Conservation (phyloP, 1,140 invertebrate species). For the Phymorhynchus buccinoides region DNA sequence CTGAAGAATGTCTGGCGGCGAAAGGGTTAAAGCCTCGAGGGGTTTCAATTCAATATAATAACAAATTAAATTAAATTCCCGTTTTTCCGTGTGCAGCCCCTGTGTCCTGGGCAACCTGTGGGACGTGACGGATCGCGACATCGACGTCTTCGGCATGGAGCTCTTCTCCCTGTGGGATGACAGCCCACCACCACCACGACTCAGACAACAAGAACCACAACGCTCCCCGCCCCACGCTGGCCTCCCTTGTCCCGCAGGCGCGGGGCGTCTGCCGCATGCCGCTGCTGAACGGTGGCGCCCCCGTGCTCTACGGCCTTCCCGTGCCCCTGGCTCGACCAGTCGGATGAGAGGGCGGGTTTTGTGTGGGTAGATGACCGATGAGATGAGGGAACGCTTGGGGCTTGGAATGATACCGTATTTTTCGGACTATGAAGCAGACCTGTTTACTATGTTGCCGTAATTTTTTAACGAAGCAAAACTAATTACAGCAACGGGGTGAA, state of each 20-base stretch:
- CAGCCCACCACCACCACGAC: too few species aligned
- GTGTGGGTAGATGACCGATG: not conserved
- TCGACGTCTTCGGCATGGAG: slow-evolving; percentile 81
- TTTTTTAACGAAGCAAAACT: not conserved
- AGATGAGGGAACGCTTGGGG: too few species aligned
- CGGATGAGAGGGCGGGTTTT: not conserved
- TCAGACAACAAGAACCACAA: slow-evolving; percentile 32
- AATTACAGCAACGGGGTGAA: not conserved
- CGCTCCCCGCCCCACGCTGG: slow-evolving; percentile 66
- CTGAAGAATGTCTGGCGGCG: too few species aligned
- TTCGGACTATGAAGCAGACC: too few species aligned
- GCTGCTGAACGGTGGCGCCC: slow-evolving; percentile 73
- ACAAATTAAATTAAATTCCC: too few species aligned
- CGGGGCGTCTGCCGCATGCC: slow-evolving; percentile 70
- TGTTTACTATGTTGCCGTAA: not conserved
- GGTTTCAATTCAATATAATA: too few species aligned
- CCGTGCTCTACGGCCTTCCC: slow-evolving; percentile 75
- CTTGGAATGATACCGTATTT: too few species aligned
- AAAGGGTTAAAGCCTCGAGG: too few species aligned
- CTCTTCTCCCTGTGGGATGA: slow-evolving; percentile 79
- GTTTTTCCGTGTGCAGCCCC: slow-evolving; percentile 77
- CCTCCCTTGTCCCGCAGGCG: slow-evolving; percentile 51
- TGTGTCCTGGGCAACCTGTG: slow-evolving; percentile 86
- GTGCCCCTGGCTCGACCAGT: slow-evolving; percentile 43
- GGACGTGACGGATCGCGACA: slow-evolving; percentile 87